Evolutionary conservation across 2,113 vertebrate genomes (phyloP).

Genomic region (Prunella himalayana): DNA sequence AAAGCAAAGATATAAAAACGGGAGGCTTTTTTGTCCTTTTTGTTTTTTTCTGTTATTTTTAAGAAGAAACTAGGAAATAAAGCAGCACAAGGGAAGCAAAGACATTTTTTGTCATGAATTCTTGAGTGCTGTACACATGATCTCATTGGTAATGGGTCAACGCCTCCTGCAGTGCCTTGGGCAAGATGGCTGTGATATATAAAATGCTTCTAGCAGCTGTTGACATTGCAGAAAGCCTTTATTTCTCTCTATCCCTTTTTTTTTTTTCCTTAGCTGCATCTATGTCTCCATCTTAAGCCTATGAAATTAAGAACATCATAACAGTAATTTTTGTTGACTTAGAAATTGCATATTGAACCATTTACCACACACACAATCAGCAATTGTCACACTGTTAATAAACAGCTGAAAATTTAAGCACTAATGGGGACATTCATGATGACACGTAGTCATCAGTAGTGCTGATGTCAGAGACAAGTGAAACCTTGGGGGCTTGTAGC

Average conservation of each 20-base stretch:
- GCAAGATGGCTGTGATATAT: slow-evolving; percentile 21
- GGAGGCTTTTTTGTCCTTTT: fast-evolving
- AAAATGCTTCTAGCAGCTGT: slow-evolving; percentile 19
- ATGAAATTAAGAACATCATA: background rate
- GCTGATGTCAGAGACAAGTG: background rate
- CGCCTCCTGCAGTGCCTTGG: slow-evolving; percentile 3
- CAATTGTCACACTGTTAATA: background rate
- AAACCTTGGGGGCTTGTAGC: background rate
- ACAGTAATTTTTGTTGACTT: background rate
- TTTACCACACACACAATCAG: background rate
- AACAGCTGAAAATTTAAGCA: background rate
- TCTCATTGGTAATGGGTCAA: slow-evolving; percentile 44
- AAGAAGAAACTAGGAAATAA: background rate
- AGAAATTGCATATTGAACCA: background rate
- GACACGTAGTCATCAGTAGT: background rate
- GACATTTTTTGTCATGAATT: background rate
- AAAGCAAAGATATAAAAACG: background rate
- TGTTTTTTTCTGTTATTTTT: background rate
- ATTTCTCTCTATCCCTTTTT: background rate
- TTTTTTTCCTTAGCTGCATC: background rate
- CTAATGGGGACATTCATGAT: background rate
- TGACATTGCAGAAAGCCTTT: slow-evolving; percentile 5
- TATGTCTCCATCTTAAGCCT: background rate
- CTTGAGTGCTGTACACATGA: background rate
- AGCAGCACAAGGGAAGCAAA: background rate